Evolutionary conservation across 2,113 vertebrate species (phyloP).

Genomic region (Sterna hirundo): DNA sequence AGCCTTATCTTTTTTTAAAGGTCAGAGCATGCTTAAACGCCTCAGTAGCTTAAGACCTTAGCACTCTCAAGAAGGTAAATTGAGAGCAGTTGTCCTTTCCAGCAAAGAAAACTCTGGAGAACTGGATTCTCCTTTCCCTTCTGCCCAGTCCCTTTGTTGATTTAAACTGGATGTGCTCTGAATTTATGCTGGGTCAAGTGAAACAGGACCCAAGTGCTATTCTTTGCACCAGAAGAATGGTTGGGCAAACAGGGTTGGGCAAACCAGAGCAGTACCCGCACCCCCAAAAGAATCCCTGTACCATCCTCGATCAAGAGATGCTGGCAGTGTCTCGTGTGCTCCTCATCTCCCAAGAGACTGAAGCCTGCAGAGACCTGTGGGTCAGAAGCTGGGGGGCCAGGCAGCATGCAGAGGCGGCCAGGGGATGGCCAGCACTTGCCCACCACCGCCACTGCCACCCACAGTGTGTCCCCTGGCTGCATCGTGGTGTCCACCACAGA

Average conservation of each 20-base stretch:
- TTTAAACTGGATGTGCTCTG: background rate
- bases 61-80: background rate
- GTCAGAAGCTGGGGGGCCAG: background rate
- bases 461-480: background rate
- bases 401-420: background rate
- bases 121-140: background rate
- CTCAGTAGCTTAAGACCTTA: background rate
- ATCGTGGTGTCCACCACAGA: background rate
- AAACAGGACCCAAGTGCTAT: background rate
- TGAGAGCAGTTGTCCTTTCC: background rate
- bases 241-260: background rate
- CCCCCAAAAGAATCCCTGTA: background rate
- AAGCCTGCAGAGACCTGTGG: background rate
- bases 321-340: accelerated
- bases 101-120: background rate
- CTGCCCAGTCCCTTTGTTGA: background rate
- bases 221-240: background rate
- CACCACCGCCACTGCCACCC: accelerated
- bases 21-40: conserved; percentile 5
- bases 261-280: background rate
- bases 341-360: background rate
- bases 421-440: accelerated
- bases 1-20: conserved; percentile 31
- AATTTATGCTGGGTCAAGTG: background rate
- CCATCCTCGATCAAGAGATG: background rate